Evolutionary conservation across 2,113 vertebrate genomes (phyloP), one percentile per base, ranked within the genome.

Genomic region (Tragelaphus strepsiceros): DNA sequence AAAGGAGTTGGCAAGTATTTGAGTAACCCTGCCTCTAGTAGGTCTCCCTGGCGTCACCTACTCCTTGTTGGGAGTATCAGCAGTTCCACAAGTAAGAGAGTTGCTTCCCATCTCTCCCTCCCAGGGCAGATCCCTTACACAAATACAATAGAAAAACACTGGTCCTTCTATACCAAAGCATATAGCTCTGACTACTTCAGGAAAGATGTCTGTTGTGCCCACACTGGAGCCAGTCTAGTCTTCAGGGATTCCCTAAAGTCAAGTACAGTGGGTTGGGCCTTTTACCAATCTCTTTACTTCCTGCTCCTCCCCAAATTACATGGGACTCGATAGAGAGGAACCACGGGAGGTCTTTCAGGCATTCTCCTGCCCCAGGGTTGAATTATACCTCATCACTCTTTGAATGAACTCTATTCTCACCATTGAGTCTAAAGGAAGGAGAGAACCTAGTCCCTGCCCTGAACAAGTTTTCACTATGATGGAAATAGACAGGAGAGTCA

Each of bases 151-250:
- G 94, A 54, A 84, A 97, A 97, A 88, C 53, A 90, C 49, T 88
- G 88, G 58, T 30, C 81, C 30, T 94, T 96, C 86, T 56, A 5
- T 93, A 78, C 43, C 61, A 71, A 81, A 89, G 67, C 54, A 83
- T 67, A 93, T 89, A 96, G 49, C 59, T 67, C 93, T 64, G 54
- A 80, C 62, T 81, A 93, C 93, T 95, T 92, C 58, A 61, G 62
- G 94, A 97, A 97, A 95, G 93, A 59, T 91, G 61, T 87, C 96
- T 95, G 71, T 46, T 59, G 51, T 94, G 90, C 96, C 98, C 96
- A 98, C 96, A 30, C 96, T 97, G 97, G 95, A 97, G 96, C 84
- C 97, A 91, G 94, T 91, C 96, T 91, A 82, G 96, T 84, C 78
- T 83, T 83, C 86, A 86, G 83, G 78, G 89, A 91, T 85, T 93